Base-by-base conservation (phyloP, 1,140 invertebrate species). In the Brachionus paranguensis region DNA sequence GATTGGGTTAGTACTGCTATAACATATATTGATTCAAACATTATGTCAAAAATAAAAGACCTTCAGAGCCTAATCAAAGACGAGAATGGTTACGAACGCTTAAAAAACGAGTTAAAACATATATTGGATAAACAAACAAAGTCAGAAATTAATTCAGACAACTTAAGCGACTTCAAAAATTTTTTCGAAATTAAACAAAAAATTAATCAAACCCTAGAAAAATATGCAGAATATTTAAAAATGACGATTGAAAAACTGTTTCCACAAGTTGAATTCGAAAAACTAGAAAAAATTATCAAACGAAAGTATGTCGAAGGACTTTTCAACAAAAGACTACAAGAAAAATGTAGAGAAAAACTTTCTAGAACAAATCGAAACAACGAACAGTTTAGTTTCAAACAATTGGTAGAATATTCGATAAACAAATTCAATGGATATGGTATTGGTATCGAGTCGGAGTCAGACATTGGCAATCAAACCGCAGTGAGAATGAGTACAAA, bases 281-380 rank as follows among this genome's bases (percentile, higher is more conserved):
- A 68, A 29, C 29, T 68, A 27, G 64, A 68, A 68, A 68, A 68
- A 68, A 68, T 68, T 8, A 68, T 37, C 64, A 68, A 68, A 68
- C 27, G 64, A 68, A 68, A 68, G 64, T 68, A 68, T 68, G 64
- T 68, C 29, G 64, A 68, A 68, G 64, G 64, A 29, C 29, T 68
- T 29, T 68, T 68, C 64, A 68, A 68, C 64, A 68, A 5, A 37
- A 68, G 64, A 68, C 64, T 68, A 14, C 27, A 68, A 68, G 64
- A 29, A 37, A 68, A 68, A 68, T 68, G 64, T 37, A 68, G 64
- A 68, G 29, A 68, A 24, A 68, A 68, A 68, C 29, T 68, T 11
- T 68, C 24, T 7, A 68, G 64, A 68, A 68, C 24, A 68, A 68
- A 68, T 68, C 64, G 64, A 68, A 68, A 68, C 64, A 68, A 68